Evolutionary conservation across 64 coral and sea anemone genomes (phyloP), one percentile per base, ranked within the genome.

Genomic region (Montipora cactus): DNA sequence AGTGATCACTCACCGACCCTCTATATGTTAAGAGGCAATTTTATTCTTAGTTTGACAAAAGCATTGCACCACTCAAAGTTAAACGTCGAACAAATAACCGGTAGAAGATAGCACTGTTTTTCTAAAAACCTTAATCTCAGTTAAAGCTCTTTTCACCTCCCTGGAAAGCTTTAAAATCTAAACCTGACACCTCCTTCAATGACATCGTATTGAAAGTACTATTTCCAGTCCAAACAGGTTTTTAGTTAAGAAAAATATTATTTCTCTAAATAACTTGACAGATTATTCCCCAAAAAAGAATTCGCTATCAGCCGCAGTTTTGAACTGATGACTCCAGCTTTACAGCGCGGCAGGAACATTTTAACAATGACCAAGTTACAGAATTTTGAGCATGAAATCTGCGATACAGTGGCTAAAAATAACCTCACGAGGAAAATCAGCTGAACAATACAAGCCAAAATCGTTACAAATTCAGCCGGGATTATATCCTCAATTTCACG

Each of bases 171-270:
- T 37, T 50, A 70, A 71, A 46, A 81, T 37, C 49, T 70, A 23
- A 86, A 86, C 50, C 66, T 72, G 82, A 86, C 67, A 86, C 67
- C 66, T 86, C 45, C 66, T 86, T 86, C 20, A 45, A 16, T 71
- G 44, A 20, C 2, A 2, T 10, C 37, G 44, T 68, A 86, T 71
- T 14, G 16, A 67, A 3, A 11, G 44, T 71, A 68, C n/a, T 44
- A 51, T 8, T 50, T 47, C 66, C 44, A 71, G 47, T 49, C 46
- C 82, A 86, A 71, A 86, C 66, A 86, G 66, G 67, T 72, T 86
- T 85, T 86, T 5, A 22, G 82, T 49, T 48, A 86, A 86, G 68
- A 85, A 83, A 8, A 71, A 86, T 86, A 72, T 86, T 86, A 86
- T 70, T 68, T 11, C 2, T n/a, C 66, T 47, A 71, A 86, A 84